These are phyloP conservation scores for Lophius piscatorius DNA, from an alignment of 2,113 vertebrate genomes.

Conservation along the genomic window DNA sequence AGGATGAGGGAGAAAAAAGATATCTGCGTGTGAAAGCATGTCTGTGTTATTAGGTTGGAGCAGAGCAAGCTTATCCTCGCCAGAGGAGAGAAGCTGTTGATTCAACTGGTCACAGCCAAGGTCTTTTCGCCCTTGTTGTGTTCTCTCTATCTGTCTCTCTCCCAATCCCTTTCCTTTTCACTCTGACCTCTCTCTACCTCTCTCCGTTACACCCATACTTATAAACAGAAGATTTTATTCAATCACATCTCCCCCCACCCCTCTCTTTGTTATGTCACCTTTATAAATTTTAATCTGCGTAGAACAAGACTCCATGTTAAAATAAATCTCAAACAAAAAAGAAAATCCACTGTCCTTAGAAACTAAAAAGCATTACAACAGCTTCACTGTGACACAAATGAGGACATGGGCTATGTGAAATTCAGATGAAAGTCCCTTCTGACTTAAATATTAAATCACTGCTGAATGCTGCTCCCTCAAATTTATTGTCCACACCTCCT, in stretches of 20 bases:
- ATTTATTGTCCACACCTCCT: background rate
- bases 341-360: constrained; percentile 1
- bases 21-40: constrained; percentile 32
- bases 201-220: constrained; percentile 22
- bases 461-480: background rate
- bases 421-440: background rate
- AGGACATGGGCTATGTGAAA: background rate
- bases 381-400: background rate
- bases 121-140: constrained; percentile 54
- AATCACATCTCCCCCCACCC: constrained; percentile 45
- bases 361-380: background rate
- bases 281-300: constrained; percentile 37
- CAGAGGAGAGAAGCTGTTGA: constrained; percentile 66
- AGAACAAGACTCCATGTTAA: background rate
- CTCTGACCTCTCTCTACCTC: background rate
- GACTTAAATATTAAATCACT: background rate
- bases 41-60: constrained; percentile 55
- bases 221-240: constrained; percentile 33
- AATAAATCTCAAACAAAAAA: constrained; percentile 21
- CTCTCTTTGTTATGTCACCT: constrained; percentile 24
- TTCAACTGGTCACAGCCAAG: constrained; percentile 50
- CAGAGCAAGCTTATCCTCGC: constrained; percentile 51
- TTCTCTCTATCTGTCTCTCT: constrained; percentile 12
- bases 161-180: constrained; percentile 26
- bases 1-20: background rate